phyloP scores from a whole-genome alignment of 2,113 vertebrate genomes.

The Hemiscyllium ocellatum region DNA sequence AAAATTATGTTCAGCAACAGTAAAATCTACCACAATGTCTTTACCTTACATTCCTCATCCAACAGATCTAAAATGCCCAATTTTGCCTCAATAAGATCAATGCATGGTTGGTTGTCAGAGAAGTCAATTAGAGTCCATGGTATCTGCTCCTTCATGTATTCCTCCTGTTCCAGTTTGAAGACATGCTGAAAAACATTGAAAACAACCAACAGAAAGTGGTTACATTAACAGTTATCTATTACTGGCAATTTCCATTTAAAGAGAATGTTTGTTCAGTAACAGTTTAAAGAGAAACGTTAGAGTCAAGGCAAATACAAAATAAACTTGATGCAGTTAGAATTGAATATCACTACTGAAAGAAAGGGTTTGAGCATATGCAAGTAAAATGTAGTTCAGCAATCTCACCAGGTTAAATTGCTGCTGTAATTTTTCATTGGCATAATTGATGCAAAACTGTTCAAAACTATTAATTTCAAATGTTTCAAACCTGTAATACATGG shows the following conservation, averaged over 20 bases:
- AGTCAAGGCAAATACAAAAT: neutral
- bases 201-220: neutral
- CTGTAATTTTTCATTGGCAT: conserved; percentile 93
- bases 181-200: conserved; percentile 67
- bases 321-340: neutral
- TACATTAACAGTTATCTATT: neutral
- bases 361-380: neutral
- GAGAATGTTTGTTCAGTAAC: neutral
- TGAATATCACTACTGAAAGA: neutral
- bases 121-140: conserved; percentile 93
- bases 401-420: conserved; percentile 94
- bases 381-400: neutral
- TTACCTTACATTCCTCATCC: conserved; percentile 92
- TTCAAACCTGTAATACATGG: conserved; percentile 73
- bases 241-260: neutral
- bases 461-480: conserved; percentile 95
- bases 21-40: neutral
- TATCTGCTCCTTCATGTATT: conserved; percentile 92
- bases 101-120: conserved; percentile 89
- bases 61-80: conserved; percentile 87
- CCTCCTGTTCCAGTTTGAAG: conserved; percentile 93
- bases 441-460: conserved; percentile 98
- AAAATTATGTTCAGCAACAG: neutral
- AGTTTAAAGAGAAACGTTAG: neutral
- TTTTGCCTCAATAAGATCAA: conserved; percentile 88